These are phyloP conservation scores for Gadus macrocephalus DNA, from an alignment of 2,113 vertebrate species.

Conservation along the genomic window DNA sequence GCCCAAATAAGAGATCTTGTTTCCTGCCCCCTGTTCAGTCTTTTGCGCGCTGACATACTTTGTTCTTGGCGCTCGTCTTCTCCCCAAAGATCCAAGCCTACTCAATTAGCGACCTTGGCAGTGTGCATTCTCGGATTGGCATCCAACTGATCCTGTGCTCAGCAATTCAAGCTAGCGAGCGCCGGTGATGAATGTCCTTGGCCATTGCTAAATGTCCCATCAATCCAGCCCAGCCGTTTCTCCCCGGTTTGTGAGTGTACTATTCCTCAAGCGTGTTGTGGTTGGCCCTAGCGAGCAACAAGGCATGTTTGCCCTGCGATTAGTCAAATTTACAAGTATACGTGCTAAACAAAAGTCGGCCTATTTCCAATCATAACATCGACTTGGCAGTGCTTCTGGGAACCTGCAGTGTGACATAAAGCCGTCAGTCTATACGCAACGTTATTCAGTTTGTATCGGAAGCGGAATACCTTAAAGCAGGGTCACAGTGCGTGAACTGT, in stretches of 20 bases:
- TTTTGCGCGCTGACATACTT: conserved; percentile 14
- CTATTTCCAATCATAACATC: conserved; percentile 31
- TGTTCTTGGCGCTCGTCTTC: conserved; percentile 12
- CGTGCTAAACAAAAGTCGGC: conserved; percentile 39
- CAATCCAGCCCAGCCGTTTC: conserved; percentile 31
- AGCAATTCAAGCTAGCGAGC: conserved; percentile 25
- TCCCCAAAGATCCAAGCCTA: conserved; percentile 18
- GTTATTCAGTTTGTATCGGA: too few species aligned
- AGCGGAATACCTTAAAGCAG: too few species aligned
- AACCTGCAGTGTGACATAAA: too few species aligned
- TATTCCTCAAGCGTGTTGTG: conserved; percentile 39
- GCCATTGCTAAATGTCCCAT: conserved; percentile 41
- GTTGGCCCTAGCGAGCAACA: conserved; percentile 32
- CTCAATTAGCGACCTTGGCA: conserved; percentile 39
- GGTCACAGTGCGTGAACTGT: too few species aligned
- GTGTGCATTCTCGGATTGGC: conserved; percentile 21
- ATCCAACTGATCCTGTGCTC: conserved; percentile 29
- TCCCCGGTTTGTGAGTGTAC: conserved; percentile 12
- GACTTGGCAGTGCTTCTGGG: background rate
- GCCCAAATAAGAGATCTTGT: conserved; percentile 15
- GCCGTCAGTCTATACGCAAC: too few species aligned
- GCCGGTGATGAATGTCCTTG: conserved; percentile 41
- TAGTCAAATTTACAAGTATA: conserved; percentile 46
- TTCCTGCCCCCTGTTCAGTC: conserved; percentile 12
- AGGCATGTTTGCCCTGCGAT: conserved; percentile 37